Evolutionary conservation across 2,888 invertebrate genomes (phyloP).

Genomic region (Torymus tubicola): DNA sequence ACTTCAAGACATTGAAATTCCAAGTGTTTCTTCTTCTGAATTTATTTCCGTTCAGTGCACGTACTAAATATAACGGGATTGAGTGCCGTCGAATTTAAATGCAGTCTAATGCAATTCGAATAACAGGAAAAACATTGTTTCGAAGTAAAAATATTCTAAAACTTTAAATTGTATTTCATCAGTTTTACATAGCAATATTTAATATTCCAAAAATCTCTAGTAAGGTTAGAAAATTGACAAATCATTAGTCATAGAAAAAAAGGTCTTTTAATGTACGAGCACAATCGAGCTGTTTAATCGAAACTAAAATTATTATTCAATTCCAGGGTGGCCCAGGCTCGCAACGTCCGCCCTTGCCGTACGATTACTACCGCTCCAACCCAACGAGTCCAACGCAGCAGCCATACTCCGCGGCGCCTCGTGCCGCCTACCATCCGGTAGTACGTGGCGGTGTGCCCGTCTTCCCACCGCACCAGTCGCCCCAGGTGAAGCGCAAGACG

Average conservation of each 20-base stretch:
- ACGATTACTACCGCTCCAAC: slow-evolving; percentile 83
- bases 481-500: slow-evolving; percentile 70
- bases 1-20: too few species aligned
- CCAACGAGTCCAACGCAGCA: slow-evolving; percentile 85
- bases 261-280: too few species aligned
- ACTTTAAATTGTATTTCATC: too few species aligned
- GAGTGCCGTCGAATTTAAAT: background rate
- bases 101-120: background rate
- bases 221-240: too few species aligned
- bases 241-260: too few species aligned
- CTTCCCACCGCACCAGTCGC: slow-evolving; percentile 79
- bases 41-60: too few species aligned
- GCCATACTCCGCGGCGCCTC: slow-evolving; percentile 72
- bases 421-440: slow-evolving; percentile 80
- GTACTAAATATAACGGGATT: too few species aligned
- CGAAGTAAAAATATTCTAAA: too few species aligned
- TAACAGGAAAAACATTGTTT: background rate
- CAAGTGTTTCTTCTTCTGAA: too few species aligned
- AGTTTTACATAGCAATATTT: too few species aligned
- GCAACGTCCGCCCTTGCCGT: slow-evolving; percentile 65
- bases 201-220: too few species aligned
- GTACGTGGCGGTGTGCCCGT: slow-evolving; percentile 84
- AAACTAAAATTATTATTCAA: background rate
- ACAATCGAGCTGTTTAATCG: too few species aligned
- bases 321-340: slow-evolving; percentile 46